phyloP scores from a whole-genome alignment of 2,113 vertebrate genomes.

The Balaeniceps rex region DNA sequence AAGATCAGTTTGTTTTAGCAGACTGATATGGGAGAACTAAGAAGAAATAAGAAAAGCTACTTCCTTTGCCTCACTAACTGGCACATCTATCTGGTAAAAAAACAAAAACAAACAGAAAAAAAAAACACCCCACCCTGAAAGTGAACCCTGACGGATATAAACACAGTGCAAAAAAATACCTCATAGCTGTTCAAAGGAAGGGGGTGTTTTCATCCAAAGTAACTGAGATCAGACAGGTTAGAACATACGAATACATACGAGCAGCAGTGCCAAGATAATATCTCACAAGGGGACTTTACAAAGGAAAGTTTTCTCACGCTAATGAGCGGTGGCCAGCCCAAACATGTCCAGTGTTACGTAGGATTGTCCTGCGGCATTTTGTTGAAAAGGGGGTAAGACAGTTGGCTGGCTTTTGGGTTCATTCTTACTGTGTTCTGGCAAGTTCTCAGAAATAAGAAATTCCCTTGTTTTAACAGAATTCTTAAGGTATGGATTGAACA shows the following conservation, averaged over 20 bases:
- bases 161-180: neutral
- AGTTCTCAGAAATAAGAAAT: constrained; percentile 27
- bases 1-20: neutral
- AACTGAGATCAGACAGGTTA: neutral
- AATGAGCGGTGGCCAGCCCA: neutral
- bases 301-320: neutral
- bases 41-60: neutral
- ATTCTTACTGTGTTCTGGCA: neutral
- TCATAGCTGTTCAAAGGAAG: neutral
- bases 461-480: constrained; percentile 72
- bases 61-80: neutral
- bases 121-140: neutral
- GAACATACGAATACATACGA: neutral
- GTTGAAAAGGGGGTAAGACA: neutral
- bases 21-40: neutral
- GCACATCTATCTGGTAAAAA: neutral
- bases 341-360: neutral
- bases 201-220: neutral
- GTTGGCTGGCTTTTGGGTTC: neutral
- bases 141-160: neutral
- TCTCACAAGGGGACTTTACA: neutral
- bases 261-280: neutral
- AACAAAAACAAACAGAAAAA: too few species aligned
- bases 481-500: constrained; percentile 71
- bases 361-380: neutral